Percentiles rank a stretch among this genome's conserved stretches.
phyloP scores from a whole-genome alignment of 1,140 invertebrate species.

The Leptonema lineaticorne region DNA sequence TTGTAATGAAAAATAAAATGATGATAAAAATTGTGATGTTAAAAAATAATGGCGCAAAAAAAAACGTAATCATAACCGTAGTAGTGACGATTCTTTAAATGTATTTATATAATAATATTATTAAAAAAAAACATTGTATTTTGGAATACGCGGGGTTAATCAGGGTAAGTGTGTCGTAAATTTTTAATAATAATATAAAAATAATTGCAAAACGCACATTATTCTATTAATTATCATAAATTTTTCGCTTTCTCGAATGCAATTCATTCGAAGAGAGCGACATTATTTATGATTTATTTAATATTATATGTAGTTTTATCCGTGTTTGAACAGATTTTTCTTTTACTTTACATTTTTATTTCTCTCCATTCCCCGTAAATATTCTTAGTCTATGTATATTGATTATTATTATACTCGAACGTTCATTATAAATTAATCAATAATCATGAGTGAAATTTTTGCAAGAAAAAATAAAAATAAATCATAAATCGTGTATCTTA shows the following conservation, averaged over 20 bases:
- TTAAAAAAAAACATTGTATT: slow-evolving; percentile 35
- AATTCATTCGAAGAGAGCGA: no score
- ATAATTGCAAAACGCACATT: not conserved
- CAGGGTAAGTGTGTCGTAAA: slow-evolving; percentile 58
- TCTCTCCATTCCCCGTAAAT: not conserved
- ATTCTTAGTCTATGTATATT: not conserved
- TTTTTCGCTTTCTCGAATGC: not conserved
- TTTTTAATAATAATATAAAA: not conserved
- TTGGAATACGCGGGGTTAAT: slow-evolving; percentile 55
- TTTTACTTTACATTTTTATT: no score
- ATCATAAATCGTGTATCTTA: slow-evolving; percentile 39
- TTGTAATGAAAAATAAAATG: slow-evolving; percentile 16
- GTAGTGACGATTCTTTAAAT: no score
- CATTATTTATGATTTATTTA: not conserved
- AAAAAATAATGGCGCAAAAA: slow-evolving; percentile 41
- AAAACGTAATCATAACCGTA: slow-evolving; percentile 54
- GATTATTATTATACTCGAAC: not conserved
- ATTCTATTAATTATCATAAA: slow-evolving; percentile 1
- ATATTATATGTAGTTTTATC: no score
- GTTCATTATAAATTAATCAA: not conserved
- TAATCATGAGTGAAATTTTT: no score
- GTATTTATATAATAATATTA: slow-evolving; percentile 1
- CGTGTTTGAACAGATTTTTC: no score
- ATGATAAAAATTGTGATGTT: slow-evolving; percentile 35
- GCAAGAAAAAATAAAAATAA: slow-evolving; percentile 17